Evolutionary conservation across 2,797 vertebrate species (phyloP).

Genomic region (Falco cherrug): DNA sequence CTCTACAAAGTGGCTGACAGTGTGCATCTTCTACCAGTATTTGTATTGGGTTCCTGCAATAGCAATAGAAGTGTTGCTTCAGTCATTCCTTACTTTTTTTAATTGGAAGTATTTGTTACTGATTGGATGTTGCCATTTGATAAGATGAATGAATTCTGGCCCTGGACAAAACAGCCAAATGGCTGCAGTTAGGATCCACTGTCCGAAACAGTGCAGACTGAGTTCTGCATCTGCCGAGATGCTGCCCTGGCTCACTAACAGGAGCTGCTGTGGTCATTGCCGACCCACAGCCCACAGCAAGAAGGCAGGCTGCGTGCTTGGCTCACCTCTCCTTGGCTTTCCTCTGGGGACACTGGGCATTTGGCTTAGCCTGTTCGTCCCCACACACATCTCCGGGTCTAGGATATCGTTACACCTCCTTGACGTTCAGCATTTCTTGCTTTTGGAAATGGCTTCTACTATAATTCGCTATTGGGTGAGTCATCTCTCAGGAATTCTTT

Average conservation of each 20-base stretch:
- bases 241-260: not conserved
- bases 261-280: not conserved
- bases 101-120: not conserved
- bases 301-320: not conserved
- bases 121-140: not conserved
- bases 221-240: not conserved
- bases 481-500: not conserved
- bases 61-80: not conserved
- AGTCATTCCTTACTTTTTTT: not conserved
- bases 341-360: fast-evolving
- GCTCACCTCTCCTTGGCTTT: fast-evolving
- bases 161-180: not conserved
- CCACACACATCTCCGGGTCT: not conserved
- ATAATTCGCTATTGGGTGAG: fast-evolving
- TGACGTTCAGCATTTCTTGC: fast-evolving
- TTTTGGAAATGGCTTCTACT: not conserved
- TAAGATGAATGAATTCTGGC: not conserved
- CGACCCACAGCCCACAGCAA: fast-evolving
- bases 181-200: not conserved
- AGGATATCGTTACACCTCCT: fast-evolving
- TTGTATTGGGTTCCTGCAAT: not conserved
- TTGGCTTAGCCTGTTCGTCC: not conserved
- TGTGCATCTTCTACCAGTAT: fast-evolving
- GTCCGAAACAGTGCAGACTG: not conserved
- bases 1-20: not conserved